A percentile compares a stretch with the other conserved stretches of the same genome.
Evolutionary conservation across 2,888 invertebrate genomes (phyloP).

Genomic region (Ennomos fuscantarius): DNA sequence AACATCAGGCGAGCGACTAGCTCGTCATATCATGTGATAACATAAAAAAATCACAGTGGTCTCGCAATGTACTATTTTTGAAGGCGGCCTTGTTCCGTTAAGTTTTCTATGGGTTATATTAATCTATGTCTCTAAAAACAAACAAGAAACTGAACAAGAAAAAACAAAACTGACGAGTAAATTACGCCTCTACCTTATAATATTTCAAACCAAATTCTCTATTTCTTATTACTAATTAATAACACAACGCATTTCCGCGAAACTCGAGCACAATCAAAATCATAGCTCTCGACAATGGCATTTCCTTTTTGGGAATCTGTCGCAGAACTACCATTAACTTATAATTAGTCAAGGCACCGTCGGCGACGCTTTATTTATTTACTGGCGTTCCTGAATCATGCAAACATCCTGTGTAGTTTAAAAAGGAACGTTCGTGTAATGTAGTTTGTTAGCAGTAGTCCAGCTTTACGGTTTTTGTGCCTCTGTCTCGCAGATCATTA

Average conservation of each 20-base stretch:
- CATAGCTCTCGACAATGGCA: slow-evolving; percentile 13
- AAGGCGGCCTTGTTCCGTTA: no score
- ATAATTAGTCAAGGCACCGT: slow-evolving; percentile 34
- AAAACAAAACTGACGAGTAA: no score
- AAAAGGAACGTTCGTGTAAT: slow-evolving; percentile 37
- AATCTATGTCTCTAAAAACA: no score
- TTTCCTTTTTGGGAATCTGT: slow-evolving; percentile 21
- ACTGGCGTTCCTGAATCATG: slow-evolving; percentile 61
- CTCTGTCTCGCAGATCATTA: no score
- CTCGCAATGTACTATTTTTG: no score
- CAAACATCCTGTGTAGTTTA: slow-evolving; percentile 47
- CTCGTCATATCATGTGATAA: no score
- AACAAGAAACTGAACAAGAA: no score
- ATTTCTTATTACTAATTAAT: neutral
- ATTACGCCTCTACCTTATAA: no score
- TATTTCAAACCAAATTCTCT: neutral
- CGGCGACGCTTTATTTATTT: slow-evolving; percentile 56
- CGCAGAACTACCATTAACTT: slow-evolving; percentile 30
- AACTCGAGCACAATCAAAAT: slow-evolving; percentile 5
- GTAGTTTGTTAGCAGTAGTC: slow-evolving; percentile 2
- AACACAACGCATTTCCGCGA: slow-evolving; percentile 3
- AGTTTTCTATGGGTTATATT: no score
- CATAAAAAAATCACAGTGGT: no score
- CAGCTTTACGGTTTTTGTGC: neutral
- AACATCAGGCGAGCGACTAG: no score